These are phyloP conservation scores for Physocephala rufipes DNA, from an alignment of 2,888 invertebrate species.

Conservation along the genomic window DNA sequence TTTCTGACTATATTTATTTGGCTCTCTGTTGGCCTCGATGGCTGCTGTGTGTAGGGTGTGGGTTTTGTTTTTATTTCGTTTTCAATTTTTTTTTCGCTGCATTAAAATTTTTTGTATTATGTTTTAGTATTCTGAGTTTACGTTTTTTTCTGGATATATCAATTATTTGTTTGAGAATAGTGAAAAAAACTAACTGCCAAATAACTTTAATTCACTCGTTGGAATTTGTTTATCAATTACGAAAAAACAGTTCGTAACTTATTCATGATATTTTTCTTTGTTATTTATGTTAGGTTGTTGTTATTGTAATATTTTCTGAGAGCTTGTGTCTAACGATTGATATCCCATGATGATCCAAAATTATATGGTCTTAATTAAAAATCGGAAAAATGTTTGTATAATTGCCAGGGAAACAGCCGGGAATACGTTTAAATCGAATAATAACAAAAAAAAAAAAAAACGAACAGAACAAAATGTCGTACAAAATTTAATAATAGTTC, in stretches of 20 bases:
- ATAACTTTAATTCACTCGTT: background rate
- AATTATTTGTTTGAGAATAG: too few species aligned
- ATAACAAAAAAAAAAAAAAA: background rate
- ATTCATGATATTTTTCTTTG: background rate
- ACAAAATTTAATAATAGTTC: background rate
- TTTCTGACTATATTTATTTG: too few species aligned
- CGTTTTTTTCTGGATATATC: too few species aligned
- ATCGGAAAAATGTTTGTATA: background rate
- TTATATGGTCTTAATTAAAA: background rate
- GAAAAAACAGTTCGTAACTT: background rate
- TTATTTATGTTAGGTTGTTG: background rate
- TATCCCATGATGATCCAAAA: background rate
- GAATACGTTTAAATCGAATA: background rate
- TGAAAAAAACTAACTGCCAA: too few species aligned
- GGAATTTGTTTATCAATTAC: slow-evolving; percentile 9
- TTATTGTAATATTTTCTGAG: background rate
- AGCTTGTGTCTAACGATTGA: background rate
- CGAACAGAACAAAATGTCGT: background rate
- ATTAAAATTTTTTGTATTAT: too few species aligned
- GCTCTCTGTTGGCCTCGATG: too few species aligned
- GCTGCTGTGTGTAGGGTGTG: too few species aligned
- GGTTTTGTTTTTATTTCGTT: too few species aligned
- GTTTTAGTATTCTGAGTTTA: too few species aligned
- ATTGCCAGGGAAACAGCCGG: too few species aligned
- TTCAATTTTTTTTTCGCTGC: too few species aligned